Percentiles rank a stretch among this genome's conserved stretches.
Evolutionary conservation across 23 tunicate species (phyloP).

Genomic region (Trididemnum miniatum): DNA sequence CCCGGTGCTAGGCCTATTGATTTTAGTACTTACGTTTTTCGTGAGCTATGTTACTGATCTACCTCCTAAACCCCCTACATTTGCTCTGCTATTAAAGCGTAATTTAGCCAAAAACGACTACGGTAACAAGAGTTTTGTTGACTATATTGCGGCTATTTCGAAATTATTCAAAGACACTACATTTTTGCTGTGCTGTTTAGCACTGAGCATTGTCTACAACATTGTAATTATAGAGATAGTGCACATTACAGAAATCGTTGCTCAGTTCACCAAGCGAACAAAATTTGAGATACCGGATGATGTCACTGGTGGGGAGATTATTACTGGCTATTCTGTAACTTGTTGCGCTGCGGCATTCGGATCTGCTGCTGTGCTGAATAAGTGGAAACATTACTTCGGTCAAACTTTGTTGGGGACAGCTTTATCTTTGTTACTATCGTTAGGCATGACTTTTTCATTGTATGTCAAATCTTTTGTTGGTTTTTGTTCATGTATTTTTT

Average conservation of each 20-base stretch:
- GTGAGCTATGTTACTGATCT: slow-evolving; percentile 7
- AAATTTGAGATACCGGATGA: background rate
- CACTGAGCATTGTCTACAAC: slow-evolving; percentile 10
- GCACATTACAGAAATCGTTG: slow-evolving; percentile 4
- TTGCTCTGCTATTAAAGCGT: slow-evolving; percentile 13
- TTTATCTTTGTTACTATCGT: background rate
- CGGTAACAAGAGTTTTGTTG: background rate
- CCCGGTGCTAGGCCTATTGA: background rate
- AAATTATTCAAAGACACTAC: background rate
- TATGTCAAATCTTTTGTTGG: background rate
- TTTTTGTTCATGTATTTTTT: slow-evolving; percentile 6
- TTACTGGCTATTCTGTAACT: slow-evolving; percentile 2
- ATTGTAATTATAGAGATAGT: slow-evolving; percentile 8
- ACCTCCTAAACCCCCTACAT: slow-evolving; percentile 13
- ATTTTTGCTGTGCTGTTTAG: background rate
- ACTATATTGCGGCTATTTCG: background rate
- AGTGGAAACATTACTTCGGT: background rate
- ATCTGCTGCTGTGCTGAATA: slow-evolving; percentile 2
- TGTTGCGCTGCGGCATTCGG: background rate
- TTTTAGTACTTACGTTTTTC: background rate
- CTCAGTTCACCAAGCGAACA: background rate
- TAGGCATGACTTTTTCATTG: slow-evolving; percentile 2
- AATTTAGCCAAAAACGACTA: background rate
- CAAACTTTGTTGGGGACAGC: background rate
- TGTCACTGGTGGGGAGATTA: slow-evolving; percentile 20